Evolutionary conservation across 2,888 invertebrate species (phyloP).

Genomic region (Pteria penguin): DNA sequence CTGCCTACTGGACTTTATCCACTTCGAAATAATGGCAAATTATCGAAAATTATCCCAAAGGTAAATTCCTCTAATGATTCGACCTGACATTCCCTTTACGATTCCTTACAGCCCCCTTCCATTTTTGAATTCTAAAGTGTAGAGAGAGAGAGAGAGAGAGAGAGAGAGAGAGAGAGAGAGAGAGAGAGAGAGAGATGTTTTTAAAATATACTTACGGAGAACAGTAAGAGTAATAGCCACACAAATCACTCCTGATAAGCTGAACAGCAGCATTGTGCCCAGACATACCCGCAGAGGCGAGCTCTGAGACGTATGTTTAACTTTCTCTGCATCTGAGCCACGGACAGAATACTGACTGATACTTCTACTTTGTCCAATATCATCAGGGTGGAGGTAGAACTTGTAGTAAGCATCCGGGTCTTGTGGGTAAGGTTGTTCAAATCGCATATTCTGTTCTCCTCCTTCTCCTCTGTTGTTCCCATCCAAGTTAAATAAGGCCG

Average conservation of each 20-base stretch:
- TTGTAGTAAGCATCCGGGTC: conserved; percentile 13
- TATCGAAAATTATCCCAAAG: too few species aligned
- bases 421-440: background rate
- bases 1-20: too few species aligned
- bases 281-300: conserved; percentile 4
- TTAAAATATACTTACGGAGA: conserved; percentile 11
- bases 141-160: too few species aligned
- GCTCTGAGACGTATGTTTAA: background rate
- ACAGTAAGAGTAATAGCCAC: conserved; percentile 10
- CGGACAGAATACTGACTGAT: conserved; percentile 14
- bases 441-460: background rate
- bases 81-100: too few species aligned
- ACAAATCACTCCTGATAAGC: conserved; percentile 8
- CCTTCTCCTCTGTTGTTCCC: background rate
- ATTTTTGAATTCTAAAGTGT: too few species aligned
- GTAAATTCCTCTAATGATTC: too few species aligned
- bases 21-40: too few species aligned
- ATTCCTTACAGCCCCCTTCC: too few species aligned
- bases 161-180: too few species aligned
- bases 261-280: conserved; percentile 19
- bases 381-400: conserved; percentile 19
- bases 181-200: background rate
- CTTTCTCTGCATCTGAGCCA: background rate
- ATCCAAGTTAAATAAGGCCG: conserved; percentile 21
- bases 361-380: conserved; percentile 15